Percentiles rank a stretch among this genome's conserved stretches.
Evolutionary conservation across 2,113 vertebrate species (phyloP).

Genomic region (Otis tarda): DNA sequence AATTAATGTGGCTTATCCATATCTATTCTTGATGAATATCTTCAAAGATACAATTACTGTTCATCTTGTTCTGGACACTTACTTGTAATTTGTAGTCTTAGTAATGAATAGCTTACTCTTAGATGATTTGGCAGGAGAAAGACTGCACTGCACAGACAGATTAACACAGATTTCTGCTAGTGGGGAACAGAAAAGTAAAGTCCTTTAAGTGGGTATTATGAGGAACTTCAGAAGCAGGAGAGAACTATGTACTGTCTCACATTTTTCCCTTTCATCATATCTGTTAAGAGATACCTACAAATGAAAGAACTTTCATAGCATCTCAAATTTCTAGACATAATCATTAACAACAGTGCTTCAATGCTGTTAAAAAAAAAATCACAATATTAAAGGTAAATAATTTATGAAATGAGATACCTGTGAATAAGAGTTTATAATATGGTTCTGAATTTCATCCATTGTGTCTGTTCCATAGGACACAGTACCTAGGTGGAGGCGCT

Average conservation of each 20-base stretch:
- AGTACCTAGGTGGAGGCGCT: constrained; percentile 93
- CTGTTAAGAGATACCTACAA: neutral
- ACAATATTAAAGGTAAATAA: neutral
- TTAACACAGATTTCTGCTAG: neutral
- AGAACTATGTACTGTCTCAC: neutral
- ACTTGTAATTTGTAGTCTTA: neutral
- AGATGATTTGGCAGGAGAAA: neutral
- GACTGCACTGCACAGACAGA: neutral
- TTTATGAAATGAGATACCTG: constrained; percentile 76
- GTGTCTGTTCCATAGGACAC: constrained; percentile 96
- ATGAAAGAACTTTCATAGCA: neutral
- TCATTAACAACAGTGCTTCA: neutral
- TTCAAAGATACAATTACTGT: constrained; percentile 1
- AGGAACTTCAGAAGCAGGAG: neutral
- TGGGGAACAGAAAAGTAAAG: neutral
- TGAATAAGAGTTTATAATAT: constrained; percentile 83
- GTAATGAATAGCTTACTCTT: neutral
- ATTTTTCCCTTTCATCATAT: neutral
- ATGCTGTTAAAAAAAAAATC: neutral
- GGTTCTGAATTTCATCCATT: constrained; percentile 97
- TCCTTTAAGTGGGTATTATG: neutral
- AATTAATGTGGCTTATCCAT: neutral
- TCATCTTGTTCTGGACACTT: neutral
- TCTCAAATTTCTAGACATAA: neutral
- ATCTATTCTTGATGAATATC: neutral